Evolutionary conservation across 2,797 vertebrate genomes (phyloP).

Genomic region (Carcharodon carcharias): DNA sequence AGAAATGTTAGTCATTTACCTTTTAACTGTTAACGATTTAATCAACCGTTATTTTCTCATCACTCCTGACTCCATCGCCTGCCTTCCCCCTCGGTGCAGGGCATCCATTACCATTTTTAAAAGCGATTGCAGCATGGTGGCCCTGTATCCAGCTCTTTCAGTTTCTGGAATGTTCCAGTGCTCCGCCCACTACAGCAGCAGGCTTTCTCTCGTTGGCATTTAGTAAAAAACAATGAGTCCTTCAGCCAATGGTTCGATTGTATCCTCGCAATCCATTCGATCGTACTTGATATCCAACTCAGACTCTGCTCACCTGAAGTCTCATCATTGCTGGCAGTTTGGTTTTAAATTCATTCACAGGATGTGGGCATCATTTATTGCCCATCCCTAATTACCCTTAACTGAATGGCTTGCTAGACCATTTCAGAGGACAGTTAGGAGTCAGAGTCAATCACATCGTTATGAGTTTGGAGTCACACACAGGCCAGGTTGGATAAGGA

Average conservation of each 20-base stretch:
- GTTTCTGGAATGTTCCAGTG: background rate
- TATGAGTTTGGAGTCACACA: too few relatives aligned
- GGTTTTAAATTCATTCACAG: background rate
- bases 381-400: background rate
- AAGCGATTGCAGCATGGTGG: background rate
- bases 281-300: background rate
- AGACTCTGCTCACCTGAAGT: background rate
- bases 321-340: background rate
- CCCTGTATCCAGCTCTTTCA: background rate
- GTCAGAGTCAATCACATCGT: too few relatives aligned
- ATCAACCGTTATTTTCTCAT: background rate
- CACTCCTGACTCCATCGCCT: constrained; percentile 6
- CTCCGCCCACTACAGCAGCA: background rate
- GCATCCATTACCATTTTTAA: background rate
- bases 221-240: background rate
- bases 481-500: background rate
- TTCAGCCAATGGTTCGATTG: background rate
- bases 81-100: background rate
- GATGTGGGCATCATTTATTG: background rate
- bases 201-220: background rate
- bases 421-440: background rate
- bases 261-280: background rate
- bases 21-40: background rate
- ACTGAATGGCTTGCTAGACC: background rate
- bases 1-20: constrained; percentile 24